These are phyloP conservation scores for Bufo gargarizans DNA, from an alignment of 2,113 vertebrate species.

Conservation along the genomic window DNA sequence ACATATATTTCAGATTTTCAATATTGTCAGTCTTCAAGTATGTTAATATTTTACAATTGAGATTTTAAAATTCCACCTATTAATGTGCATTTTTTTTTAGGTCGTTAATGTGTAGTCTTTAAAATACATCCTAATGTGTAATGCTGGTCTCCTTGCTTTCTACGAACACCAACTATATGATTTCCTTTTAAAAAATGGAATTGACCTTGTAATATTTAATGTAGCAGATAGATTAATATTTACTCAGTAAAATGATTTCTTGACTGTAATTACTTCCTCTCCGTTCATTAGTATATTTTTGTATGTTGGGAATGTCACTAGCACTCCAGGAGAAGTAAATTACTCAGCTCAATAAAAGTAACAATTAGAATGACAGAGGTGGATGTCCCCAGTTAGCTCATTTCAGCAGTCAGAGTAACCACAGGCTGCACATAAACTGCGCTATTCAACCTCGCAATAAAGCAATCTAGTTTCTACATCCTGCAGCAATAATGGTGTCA, in stretches of 20 bases:
- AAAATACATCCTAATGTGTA: neutral
- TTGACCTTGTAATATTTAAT: constrained; percentile 15
- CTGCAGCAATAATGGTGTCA: neutral
- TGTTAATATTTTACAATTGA: neutral
- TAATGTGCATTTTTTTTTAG: neutral
- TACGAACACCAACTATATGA: neutral
- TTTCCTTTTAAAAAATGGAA: neutral
- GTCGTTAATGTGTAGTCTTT: neutral
- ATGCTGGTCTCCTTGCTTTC: neutral
- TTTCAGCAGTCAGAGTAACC: neutral
- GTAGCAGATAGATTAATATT: constrained; percentile 20
- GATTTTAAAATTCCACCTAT: neutral
- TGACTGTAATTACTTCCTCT: constrained; percentile 1
- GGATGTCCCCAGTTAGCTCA: neutral
- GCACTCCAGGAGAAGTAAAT: constrained; percentile 14
- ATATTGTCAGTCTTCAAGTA: neutral
- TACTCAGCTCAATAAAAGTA: neutral
- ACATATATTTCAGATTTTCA: neutral
- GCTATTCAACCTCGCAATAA: neutral
- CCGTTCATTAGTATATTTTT: constrained; percentile 4
- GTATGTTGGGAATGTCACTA: constrained; percentile 16
- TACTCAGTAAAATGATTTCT: constrained; percentile 14
- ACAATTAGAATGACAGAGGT: constrained; percentile 1
- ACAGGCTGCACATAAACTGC: neutral
- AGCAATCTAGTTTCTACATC: neutral